Base-by-base conservation (phyloP, 2,797 vertebrate species). In the Decapterus maruadsi region DNA sequence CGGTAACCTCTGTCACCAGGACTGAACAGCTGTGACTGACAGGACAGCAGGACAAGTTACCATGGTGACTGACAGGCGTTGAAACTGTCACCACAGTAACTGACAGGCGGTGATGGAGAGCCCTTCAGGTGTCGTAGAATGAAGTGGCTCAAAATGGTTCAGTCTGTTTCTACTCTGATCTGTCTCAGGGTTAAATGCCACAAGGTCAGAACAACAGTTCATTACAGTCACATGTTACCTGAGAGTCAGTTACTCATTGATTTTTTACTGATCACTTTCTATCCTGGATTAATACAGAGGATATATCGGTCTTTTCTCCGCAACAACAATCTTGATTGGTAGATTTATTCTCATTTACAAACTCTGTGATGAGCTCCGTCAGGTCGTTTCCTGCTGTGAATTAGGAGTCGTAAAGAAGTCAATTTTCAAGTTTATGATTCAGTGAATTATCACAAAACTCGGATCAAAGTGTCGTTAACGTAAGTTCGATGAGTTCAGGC, bases 1-100 rank as follows among this genome's bases (percentile, higher is more conserved):
- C 8, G 2, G 34, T 65, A 72, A 85, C 72, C 67, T 34, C 54
- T 75, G 79, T 77, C 80, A 64, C 69, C 72, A 56, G 63, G 78
- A 73, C 85, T 78, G 71, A 86, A 86, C 87, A 88, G 42, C 42
- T 43, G 22, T 71, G 83, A 87, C 72, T 86, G 80, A 76, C 63
- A 13, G 61, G 68, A 45, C 63, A 67, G 53, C n/a, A 2, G 66
- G 67, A 82, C 69, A 78, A 62, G 55, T 80, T 19, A 8, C 64
- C 68, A 19, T 4, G 29, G 77, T 55, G 58, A 83, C 69, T 82
- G 82, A 83, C 77, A 63, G 83, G 54, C 13, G 10, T 16, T 75
- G 84, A 88, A 80, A 77, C 22, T 2, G 26, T 74, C 53, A 29
- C 45, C 55, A 20, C 5, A 6, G 66, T 60, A 68, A 84, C 74